Evolutionary conservation across 2,113 vertebrate genomes (phyloP).

Genomic region (Coryphaenoides rupestris): DNA sequence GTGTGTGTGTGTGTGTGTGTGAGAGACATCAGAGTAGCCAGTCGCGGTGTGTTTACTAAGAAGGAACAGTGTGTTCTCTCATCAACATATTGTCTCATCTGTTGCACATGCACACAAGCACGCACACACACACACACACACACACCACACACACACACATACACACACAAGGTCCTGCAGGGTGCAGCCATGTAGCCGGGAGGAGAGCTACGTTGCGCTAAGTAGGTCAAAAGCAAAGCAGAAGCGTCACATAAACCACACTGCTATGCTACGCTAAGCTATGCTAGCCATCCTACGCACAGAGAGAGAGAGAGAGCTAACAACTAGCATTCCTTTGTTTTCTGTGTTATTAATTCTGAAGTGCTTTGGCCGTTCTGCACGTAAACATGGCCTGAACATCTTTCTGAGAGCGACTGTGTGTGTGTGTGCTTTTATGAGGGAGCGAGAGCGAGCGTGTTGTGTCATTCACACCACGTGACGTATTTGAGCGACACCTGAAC

Average conservation of each 20-base stretch:
- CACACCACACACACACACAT: no score
- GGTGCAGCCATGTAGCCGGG: neutral
- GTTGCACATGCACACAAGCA: neutral
- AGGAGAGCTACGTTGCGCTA: neutral
- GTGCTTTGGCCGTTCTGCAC: neutral
- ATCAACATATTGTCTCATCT: neutral
- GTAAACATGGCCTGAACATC: neutral
- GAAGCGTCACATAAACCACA: neutral
- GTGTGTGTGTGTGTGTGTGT: neutral
- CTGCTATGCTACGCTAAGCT: neutral
- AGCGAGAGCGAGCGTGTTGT: neutral
- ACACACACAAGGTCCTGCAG: neutral
- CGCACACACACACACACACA: neutral
- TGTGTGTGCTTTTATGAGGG: neutral
- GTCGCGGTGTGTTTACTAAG: neutral
- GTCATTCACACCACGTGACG: neutral
- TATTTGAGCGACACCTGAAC: neutral
- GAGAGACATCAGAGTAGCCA: neutral
- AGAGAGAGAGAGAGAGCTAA: neutral
- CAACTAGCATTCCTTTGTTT: no score
- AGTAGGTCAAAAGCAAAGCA: constrained; percentile 1
- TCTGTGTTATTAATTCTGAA: no score
- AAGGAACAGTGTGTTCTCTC: constrained; percentile 13
- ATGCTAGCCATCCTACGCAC: neutral
- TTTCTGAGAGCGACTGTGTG: neutral